A percentile compares a stretch with the other conserved stretches of the same genome.
Evolutionary conservation across 2,113 vertebrate species (phyloP).

Genomic region (Synodontis membranacea): DNA sequence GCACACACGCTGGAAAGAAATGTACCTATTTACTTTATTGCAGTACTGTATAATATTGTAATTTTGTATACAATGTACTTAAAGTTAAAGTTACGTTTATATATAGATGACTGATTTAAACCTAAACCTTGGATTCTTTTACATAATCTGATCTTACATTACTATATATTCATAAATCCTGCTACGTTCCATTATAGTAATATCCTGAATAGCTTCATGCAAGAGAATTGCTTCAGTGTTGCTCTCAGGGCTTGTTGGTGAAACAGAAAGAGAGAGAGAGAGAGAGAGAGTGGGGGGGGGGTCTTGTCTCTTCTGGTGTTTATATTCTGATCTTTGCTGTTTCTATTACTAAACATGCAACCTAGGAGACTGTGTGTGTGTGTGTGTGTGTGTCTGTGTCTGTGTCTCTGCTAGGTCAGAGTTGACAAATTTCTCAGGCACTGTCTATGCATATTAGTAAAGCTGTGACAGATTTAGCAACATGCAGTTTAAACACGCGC

Average conservation of each 20-base stretch:
- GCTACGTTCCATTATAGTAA: not conserved
- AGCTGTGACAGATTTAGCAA: constrained; percentile 7
- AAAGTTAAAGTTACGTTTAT: not conserved
- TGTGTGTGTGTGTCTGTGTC: not conserved
- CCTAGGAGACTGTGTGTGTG: not conserved
- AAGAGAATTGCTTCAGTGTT: not conserved
- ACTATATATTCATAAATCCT: not conserved
- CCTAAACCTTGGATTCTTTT: not conserved
- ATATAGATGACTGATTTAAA: not conserved
- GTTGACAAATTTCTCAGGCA: constrained; percentile 31
- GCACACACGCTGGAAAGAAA: not conserved
- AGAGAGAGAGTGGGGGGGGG: not conserved
- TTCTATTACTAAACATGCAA: not conserved
- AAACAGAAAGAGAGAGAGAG: not conserved
- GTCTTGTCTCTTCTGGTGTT: not conserved
- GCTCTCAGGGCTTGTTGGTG: not conserved
- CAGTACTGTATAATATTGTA: not conserved
- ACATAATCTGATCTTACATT: not conserved
- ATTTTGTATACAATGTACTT: not conserved
- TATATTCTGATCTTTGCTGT: constrained; percentile 11
- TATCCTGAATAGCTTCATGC: not conserved
- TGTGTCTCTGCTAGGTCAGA: constrained; percentile 18
- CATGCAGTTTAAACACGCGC: too few species aligned
- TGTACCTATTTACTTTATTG: not conserved
- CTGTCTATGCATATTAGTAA: constrained; percentile 37